Conservation (phyloP, 2,797 vertebrate species). For the Xenentodon cancila region DNA sequence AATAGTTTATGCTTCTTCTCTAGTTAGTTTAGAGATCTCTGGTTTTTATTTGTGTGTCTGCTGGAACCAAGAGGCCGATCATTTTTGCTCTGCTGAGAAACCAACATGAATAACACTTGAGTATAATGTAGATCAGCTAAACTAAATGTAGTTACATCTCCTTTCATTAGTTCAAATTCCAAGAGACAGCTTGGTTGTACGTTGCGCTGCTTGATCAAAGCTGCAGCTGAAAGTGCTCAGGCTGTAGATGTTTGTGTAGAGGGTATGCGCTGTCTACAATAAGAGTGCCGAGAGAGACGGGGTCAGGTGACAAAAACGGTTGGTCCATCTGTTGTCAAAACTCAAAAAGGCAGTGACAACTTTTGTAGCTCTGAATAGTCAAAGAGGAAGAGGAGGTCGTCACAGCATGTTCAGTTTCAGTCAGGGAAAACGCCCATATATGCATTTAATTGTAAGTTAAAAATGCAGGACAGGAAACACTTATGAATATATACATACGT, state of each 20-base stretch:
- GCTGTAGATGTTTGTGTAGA: background rate
- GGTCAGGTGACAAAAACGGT: slow-evolving; percentile 77
- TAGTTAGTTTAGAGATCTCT: slow-evolving; percentile 36
- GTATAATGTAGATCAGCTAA: background rate
- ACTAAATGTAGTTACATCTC: background rate
- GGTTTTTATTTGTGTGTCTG: slow-evolving; percentile 26
- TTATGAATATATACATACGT: background rate
- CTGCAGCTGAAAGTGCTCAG: slow-evolving; percentile 12
- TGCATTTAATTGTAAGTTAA: slow-evolving; percentile 2
- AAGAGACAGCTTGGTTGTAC: background rate
- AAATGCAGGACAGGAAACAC: background rate
- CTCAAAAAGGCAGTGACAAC: slow-evolving; percentile 72
- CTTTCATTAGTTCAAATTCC: background rate
- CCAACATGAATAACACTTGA: too few relatives aligned
- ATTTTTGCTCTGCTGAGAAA: slow-evolving; percentile 21
- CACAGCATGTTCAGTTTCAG: slow-evolving; percentile 1
- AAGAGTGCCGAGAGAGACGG: slow-evolving; percentile 37
- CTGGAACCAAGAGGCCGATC: slow-evolving; percentile 12
- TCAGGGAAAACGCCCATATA: background rate
- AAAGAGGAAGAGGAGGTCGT: slow-evolving; percentile 10
- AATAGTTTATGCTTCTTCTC: slow-evolving; percentile 58
- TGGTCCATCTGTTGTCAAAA: slow-evolving; percentile 79
- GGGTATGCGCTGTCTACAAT: slow-evolving; percentile 3
- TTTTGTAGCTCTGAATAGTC: slow-evolving; percentile 51
- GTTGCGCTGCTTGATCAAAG: slow-evolving; percentile 9